A percentile compares a stretch with the other conserved stretches of the same genome.
phyloP scores from a whole-genome alignment of 2,888 invertebrate genomes.

The Ctena decussata region DNA sequence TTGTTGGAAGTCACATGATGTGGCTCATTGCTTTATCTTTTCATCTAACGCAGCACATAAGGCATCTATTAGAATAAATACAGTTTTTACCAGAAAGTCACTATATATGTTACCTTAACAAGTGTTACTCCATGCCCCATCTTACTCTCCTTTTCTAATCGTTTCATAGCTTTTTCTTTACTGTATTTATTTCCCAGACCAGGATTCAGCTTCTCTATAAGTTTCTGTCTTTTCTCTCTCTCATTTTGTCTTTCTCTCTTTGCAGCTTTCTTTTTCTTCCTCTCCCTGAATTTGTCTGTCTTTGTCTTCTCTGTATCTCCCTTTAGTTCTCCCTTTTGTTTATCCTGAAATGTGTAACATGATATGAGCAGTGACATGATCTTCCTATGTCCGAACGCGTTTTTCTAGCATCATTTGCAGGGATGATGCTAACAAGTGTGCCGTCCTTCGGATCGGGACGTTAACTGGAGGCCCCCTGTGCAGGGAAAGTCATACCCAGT shows the following conservation, averaged over 20 bases:
- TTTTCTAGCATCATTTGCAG: too few relatives aligned
- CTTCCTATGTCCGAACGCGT: too few relatives aligned
- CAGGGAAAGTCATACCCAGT: too few relatives aligned
- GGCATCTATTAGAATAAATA: too few relatives aligned
- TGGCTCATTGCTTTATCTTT: too few relatives aligned
- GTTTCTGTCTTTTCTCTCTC: conserved; percentile 90
- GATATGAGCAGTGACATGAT: too few relatives aligned
- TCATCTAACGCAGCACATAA: too few relatives aligned
- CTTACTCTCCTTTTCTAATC: conserved; percentile 89
- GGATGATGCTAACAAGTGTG: too few relatives aligned
- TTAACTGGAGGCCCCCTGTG: too few relatives aligned
- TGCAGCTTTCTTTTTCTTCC: conserved; percentile 88
- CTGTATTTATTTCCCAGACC: conserved; percentile 89
- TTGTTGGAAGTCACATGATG: too few relatives aligned
- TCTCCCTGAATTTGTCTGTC: conserved; percentile 96
- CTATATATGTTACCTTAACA: conserved; percentile 88
- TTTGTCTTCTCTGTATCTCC: conserved; percentile 93
- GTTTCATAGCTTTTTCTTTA: conserved; percentile 89
- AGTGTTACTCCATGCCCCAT: conserved; percentile 84
- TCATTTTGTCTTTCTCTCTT: conserved; percentile 93
- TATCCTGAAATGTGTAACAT: conserved; percentile 83
- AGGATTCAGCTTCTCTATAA: conserved; percentile 85
- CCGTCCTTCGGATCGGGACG: too few relatives aligned
- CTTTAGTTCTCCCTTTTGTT: conserved; percentile 88
- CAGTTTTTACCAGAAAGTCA: too few relatives aligned